Evolutionary conservation across 2,113 vertebrate species (phyloP).

Genomic region (Melanerpes formicivorus): DNA sequence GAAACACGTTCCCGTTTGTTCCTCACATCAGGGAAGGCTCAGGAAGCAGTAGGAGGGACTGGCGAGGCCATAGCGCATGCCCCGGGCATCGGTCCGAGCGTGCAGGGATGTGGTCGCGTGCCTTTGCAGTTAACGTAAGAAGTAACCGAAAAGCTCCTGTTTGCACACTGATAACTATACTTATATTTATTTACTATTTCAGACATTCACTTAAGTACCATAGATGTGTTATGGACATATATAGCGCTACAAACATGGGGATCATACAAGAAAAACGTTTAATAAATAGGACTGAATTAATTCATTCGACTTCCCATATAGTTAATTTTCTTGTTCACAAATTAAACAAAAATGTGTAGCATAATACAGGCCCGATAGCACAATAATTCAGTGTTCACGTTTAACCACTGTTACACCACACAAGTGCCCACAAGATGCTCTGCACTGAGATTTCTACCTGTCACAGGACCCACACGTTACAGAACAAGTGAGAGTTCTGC

Average conservation of each 20-base stretch:
- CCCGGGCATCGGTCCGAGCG: neutral
- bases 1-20: fast-evolving
- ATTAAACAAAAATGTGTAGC: neutral
- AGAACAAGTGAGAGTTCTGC: fast-evolving
- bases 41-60: neutral
- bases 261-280: neutral
- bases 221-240: fast-evolving
- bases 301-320: fast-evolving
- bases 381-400: neutral
- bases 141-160: fast-evolving
- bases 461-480: fast-evolving
- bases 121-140: fast-evolving
- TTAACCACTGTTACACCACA: fast-evolving
- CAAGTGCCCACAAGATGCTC: fast-evolving
- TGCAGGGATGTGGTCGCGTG: fast-evolving
- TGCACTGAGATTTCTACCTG: neutral
- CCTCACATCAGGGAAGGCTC: fast-evolving
- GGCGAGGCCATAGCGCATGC: neutral
- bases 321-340: neutral
- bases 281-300: neutral
- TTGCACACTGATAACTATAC: fast-evolving
- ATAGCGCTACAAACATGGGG: fast-evolving
- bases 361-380: fast-evolving
- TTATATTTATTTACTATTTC: neutral
- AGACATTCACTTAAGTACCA: fast-evolving